These are phyloP conservation scores for Propithecus perrieri DNA, from an alignment of 2,797 vertebrate genomes.

Conservation along the genomic window DNA sequence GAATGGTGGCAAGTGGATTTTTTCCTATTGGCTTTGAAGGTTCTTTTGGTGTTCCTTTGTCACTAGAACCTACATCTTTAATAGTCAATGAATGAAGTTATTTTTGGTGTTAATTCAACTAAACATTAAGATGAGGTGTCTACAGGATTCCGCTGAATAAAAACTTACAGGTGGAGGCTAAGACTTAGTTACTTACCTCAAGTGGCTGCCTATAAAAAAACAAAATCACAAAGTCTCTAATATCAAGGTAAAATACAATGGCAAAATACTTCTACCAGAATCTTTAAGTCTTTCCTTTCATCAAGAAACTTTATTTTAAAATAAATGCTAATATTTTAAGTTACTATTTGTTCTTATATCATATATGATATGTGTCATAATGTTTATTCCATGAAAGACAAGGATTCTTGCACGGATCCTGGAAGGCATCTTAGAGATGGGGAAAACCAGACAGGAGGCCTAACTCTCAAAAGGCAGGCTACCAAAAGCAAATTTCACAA, in stretches of 20 bases:
- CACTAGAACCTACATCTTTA: not conserved
- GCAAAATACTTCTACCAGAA: not conserved
- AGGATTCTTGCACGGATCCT: not conserved
- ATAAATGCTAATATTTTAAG: not conserved
- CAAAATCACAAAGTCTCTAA: not conserved
- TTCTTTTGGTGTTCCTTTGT: not conserved
- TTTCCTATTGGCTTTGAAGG: constrained; percentile 43
- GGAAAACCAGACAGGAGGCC: not conserved
- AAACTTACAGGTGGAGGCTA: not conserved
- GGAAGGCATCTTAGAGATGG: not conserved
- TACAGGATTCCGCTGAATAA: not conserved
- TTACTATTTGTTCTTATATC: not conserved
- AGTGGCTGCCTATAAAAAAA: not conserved
- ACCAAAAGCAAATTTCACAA: not conserved
- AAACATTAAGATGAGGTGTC: not conserved
- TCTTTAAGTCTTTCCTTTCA: not conserved
- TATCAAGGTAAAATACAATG: not conserved
- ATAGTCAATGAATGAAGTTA: not conserved
- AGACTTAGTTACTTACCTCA: not conserved
- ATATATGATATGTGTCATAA: not conserved
- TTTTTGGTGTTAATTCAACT: not conserved
- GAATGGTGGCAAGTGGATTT: constrained; percentile 14
- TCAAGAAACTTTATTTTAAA: not conserved
- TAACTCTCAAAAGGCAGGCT: not conserved
- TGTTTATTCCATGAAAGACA: not conserved